Evolutionary conservation across 1,140 invertebrate genomes (phyloP), one percentile per base, ranked within the genome.

Genomic region (Pectinophora gossypiella): DNA sequence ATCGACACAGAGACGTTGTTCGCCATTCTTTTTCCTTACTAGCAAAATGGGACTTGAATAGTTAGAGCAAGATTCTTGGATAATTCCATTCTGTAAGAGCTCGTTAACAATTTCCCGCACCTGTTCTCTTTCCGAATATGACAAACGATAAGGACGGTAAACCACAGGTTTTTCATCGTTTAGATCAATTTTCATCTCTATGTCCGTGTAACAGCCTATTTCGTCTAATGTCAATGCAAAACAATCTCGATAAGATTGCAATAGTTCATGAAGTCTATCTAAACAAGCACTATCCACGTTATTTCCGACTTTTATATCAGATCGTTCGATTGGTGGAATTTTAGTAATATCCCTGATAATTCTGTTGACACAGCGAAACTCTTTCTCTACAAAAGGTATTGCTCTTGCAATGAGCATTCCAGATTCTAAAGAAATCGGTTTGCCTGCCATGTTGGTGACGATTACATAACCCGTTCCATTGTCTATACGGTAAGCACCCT

Each of bases 21-120:
- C n/a, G n/a, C n/a, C n/a, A n/a, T n/a, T n/a, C n/a, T 68, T 68
- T 19, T 76, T 78, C 2, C 52, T 56, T 10, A 76, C 69, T 7
- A 78, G 32, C 0, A 74, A 23, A 0, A 68, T 50, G 0, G 61
- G 64, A 10, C 51, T 50, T 0, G 63, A 47, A 38, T 54, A 76
- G 12, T 56, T 19, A 0, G 59, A 68, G 1, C 56, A 7, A 16
- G 40, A 43, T 19, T 43, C 40, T 19, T 43, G 40, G n/a, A 43
- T 43, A 13, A 43, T 43, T 4, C 19, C 40, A 19, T 43, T 43
- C 6, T 19, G 2, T 19, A 43, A 7, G 3, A 43, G 19, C 2
- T 43, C 40, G 19, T 43, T n/a, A 5, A 43, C 19, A 19, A 43
- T 19, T 19, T 43, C 19, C 7, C 40, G 40, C 2, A 43, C 40